Base-by-base conservation (phyloP, 2,797 vertebrate genomes). In the Moxostoma hubbsi region DNA sequence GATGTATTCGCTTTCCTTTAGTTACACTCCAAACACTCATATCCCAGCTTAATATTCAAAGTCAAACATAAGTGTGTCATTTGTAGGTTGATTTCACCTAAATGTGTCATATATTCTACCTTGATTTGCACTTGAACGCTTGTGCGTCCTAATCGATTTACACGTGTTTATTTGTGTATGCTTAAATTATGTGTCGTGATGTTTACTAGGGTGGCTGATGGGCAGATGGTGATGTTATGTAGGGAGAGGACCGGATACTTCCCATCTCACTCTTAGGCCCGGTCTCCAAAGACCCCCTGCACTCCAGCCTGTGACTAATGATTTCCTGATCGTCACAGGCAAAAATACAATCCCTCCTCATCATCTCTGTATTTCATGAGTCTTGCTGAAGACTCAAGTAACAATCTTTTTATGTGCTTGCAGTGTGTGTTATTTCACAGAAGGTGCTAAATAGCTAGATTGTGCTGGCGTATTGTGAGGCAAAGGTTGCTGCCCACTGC, bases 141-240 rank as follows among this genome's bases (percentile, higher is more conserved):
- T 36, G 36, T 36, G 36, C 0, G 36, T 36, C 36, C 36, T 36
- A 36, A 36, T 36, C 36, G 36, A 36, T 36, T 36, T 7, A 9
- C 15, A 62, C 51, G 11, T 79, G 49, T 15, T 43, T 47, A 13
- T 58, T 36, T 36, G 36, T 36, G 64, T 61, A 62, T 5, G 54
- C 47, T 2, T 66, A 16, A 57, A 53, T 64, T 51, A 69, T 65
- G 7, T 12, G 53, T 51, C 18, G 46, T 57, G 70, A 49, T 62
- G 58, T 63, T 59, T 54, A 36, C 2, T 57, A 57, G 53, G 47
- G 43, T 43, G 47, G 50, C 47, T 76, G 57, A 61, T 80, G 67
- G 73, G 85, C 91, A 92, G 90, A 91, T 92, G 89, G 91, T 91
- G 86, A 89, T 82, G 71, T 73, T 85, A 87, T 82, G 71, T 75